phyloP scores from a whole-genome alignment of 2,888 invertebrate species.

The Cactoblastis cactorum region DNA sequence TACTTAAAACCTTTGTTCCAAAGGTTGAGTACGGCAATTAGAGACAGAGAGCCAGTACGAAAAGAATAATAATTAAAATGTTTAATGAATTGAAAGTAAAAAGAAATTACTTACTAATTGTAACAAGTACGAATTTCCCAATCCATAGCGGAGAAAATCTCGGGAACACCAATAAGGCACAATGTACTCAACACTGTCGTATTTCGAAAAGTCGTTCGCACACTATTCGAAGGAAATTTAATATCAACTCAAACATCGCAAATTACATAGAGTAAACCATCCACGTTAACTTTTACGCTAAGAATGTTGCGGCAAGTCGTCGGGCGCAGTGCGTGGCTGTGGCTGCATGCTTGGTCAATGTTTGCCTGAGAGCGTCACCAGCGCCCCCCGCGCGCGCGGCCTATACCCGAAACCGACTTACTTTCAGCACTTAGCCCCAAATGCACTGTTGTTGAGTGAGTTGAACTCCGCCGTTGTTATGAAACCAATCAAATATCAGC shows the following conservation, averaged over 20 bases:
- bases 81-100: constrained; percentile 31
- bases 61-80: constrained; percentile 4
- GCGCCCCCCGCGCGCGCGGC: constrained; percentile 52
- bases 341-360: constrained; percentile 64
- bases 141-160: constrained; percentile 46
- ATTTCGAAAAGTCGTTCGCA: constrained; percentile 63
- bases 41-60: not conserved
- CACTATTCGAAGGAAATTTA: constrained; percentile 50
- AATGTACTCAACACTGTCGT: constrained; percentile 45
- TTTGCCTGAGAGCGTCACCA: constrained; percentile 56
- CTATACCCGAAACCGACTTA: constrained; percentile 27
- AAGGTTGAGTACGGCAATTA: too few species aligned
- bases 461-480: constrained; percentile 32
- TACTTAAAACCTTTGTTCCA: too few species aligned
- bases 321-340: constrained; percentile 51
- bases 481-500: constrained; percentile 25
- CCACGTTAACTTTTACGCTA: constrained; percentile 77
- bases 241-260: constrained; percentile 69
- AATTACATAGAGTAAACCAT: constrained; percentile 78
- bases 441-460: constrained; percentile 41
- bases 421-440: constrained; percentile 24
- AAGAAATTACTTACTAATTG: constrained; percentile 57
- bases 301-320: constrained; percentile 77
- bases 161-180: constrained; percentile 50
- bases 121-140: constrained; percentile 51